Conservation (phyloP, 2,888 invertebrate species). For the Monochamus alternatus region DNA sequence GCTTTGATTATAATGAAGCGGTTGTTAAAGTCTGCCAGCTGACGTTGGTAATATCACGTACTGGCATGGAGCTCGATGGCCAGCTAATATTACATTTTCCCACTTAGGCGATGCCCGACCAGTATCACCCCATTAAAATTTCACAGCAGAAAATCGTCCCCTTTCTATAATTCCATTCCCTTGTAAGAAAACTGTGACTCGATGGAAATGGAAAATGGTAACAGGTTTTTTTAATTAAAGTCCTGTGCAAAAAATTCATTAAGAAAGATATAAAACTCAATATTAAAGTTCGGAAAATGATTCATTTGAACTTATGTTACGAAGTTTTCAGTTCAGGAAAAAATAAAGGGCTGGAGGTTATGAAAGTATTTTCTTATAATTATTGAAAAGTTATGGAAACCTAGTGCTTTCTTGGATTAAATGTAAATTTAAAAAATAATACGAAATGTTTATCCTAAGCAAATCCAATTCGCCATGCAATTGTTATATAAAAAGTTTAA, state of each 20-base stretch:
- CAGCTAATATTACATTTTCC: conserved; percentile 50
- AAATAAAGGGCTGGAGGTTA: neutral
- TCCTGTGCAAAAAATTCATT: conserved; percentile 21
- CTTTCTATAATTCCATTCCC: conserved; percentile 51
- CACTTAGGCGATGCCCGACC: conserved; percentile 45
- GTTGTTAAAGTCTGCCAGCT: conserved; percentile 53
- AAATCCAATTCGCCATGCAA: too few relatives aligned
- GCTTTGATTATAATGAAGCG: conserved; percentile 54
- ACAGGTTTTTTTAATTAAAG: conserved; percentile 48
- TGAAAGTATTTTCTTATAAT: neutral
- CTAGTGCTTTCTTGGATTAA: too few relatives aligned
- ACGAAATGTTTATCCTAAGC: neutral
- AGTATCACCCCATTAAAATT: conserved; percentile 49
- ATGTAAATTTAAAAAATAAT: too few relatives aligned
- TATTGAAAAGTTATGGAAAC: too few relatives aligned
- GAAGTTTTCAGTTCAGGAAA: conserved; percentile 1
- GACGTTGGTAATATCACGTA: conserved; percentile 53
- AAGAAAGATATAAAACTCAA: conserved; percentile 14
- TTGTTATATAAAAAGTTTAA: too few relatives aligned
- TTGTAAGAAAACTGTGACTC: conserved; percentile 47
- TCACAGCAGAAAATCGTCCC: conserved; percentile 45
- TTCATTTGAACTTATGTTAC: conserved; percentile 5
- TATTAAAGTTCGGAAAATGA: conserved; percentile 23
- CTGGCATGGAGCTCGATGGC: conserved; percentile 50
- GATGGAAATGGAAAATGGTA: conserved; percentile 36